Evolutionary conservation across 2,888 invertebrate genomes (phyloP).

Genomic region (Drosophila demipolita): DNA sequence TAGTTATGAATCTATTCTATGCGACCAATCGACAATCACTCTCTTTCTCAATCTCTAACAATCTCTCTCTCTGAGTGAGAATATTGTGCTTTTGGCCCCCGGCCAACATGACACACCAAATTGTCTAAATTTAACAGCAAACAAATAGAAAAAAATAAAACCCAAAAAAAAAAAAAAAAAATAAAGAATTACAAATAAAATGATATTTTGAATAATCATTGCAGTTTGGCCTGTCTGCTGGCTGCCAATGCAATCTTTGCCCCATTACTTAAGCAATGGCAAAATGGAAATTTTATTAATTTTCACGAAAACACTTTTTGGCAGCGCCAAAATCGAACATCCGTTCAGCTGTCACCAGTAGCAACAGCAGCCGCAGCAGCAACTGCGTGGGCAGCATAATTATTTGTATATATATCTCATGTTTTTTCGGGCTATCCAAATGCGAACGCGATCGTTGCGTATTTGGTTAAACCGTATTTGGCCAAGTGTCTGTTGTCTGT

Average conservation of each 20-base stretch:
- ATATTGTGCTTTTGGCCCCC: constrained; percentile 50
- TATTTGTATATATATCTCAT: background rate
- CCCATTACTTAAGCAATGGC: constrained; percentile 8
- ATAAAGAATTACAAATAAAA: constrained; percentile 21
- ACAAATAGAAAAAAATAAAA: constrained; percentile 27
- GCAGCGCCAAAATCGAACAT: constrained; percentile 48
- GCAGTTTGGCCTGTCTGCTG: constrained; percentile 13
- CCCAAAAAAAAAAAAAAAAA: constrained; percentile 38
- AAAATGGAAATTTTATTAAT: constrained; percentile 28
- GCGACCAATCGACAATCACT: constrained; percentile 30
- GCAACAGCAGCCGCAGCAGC: constrained; percentile 3
- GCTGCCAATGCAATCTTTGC: constrained; percentile 12
- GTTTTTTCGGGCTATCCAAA: background rate
- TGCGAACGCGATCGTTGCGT: constrained; percentile 27
- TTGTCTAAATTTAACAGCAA: constrained; percentile 70
- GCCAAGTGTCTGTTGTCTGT: constrained; percentile 33
- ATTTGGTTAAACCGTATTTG: constrained; percentile 55
- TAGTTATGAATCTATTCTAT: constrained; percentile 51
- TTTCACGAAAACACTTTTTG: constrained; percentile 34
- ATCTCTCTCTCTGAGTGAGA: background rate
- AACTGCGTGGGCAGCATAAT: constrained; percentile 51
- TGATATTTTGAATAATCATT: constrained; percentile 29
- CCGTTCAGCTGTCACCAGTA: constrained; percentile 63
- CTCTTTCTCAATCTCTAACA: constrained; percentile 6
- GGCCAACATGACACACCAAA: constrained; percentile 77